Evolutionary conservation across 2,113 vertebrate species (phyloP).

Genomic region (Serilophus lunatus): DNA sequence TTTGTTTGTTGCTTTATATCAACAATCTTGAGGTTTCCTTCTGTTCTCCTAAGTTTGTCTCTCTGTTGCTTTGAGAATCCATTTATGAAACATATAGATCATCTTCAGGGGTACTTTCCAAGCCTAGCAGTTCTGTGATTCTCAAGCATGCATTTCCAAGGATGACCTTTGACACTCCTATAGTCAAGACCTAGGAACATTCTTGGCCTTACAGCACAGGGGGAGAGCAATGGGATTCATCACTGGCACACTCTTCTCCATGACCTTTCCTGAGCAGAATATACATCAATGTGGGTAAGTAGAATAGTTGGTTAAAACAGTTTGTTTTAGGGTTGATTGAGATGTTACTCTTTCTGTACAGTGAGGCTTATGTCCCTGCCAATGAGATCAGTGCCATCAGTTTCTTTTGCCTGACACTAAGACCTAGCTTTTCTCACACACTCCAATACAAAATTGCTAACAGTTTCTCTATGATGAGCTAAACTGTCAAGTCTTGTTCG

Average conservation of each 20-base stretch:
- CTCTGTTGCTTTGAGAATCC: not conserved
- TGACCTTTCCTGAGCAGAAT: not conserved
- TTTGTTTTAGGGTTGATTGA: not conserved
- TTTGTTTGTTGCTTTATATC: not conserved
- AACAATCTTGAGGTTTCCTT: not conserved
- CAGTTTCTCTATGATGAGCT: not conserved
- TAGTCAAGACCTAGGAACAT: not conserved
- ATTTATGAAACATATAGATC: not conserved
- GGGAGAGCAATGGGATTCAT: not conserved
- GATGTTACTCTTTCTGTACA: not conserved
- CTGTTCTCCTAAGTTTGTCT: not conserved
- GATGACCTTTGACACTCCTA: not conserved
- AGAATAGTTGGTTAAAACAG: not conserved
- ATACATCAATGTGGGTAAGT: not conserved
- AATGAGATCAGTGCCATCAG: not conserved
- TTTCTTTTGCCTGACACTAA: not conserved
- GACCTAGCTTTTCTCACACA: not conserved
- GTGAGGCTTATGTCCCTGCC: not conserved
- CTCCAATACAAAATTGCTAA: not conserved
- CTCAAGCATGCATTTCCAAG: not conserved
- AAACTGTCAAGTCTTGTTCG: not conserved
- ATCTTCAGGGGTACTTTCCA: not conserved
- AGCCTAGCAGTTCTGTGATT: not conserved
- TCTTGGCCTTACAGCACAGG: rapidly evolving
- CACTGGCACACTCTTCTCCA: not conserved